Conservation (phyloP, 2,113 vertebrate species). For the Aptenodytes patagonicus region DNA sequence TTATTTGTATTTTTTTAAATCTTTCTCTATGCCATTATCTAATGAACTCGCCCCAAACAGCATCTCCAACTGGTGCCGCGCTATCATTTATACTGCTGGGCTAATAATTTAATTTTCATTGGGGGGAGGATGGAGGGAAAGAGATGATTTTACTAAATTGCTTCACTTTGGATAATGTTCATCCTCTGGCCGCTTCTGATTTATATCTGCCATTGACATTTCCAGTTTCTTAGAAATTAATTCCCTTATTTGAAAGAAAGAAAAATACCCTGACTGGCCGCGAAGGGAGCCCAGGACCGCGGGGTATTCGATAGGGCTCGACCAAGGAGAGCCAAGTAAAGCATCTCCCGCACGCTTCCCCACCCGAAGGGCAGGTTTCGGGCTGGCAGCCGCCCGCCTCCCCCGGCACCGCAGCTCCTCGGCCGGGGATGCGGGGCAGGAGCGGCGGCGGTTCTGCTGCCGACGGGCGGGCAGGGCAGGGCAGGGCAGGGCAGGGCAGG, state of each 20-base stretch:
- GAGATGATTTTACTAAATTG: constrained; percentile 61
- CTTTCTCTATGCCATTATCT: constrained; percentile 5
- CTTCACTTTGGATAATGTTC: constrained; percentile 61
- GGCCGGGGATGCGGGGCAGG: background rate
- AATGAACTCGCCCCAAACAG: constrained; percentile 37
- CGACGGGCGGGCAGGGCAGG: background rate
- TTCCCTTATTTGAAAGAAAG: constrained; percentile 1
- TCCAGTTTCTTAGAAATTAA: constrained; percentile 46
- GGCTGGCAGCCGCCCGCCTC: background rate
- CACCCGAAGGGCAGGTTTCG: background rate
- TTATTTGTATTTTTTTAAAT: constrained; percentile 30
- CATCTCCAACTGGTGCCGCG: background rate
- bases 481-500: background rate
- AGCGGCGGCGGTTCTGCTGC: background rate
- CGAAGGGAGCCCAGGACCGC: background rate
- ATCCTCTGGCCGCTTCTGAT: constrained; percentile 30
- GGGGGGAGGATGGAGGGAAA: background rate
- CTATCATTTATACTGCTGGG: constrained; percentile 29
- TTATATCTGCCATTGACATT: constrained; percentile 38
- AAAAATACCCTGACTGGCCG: background rate
- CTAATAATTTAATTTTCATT: constrained; percentile 63
- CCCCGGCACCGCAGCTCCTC: background rate
- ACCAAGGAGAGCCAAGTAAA: background rate
- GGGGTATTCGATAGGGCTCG: background rate
- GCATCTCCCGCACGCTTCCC: background rate